A percentile compares a stretch with the other conserved stretches of the same genome.
phyloP scores from a whole-genome alignment of 2,888 invertebrate species.

The Neoitamus cyanurus region DNA sequence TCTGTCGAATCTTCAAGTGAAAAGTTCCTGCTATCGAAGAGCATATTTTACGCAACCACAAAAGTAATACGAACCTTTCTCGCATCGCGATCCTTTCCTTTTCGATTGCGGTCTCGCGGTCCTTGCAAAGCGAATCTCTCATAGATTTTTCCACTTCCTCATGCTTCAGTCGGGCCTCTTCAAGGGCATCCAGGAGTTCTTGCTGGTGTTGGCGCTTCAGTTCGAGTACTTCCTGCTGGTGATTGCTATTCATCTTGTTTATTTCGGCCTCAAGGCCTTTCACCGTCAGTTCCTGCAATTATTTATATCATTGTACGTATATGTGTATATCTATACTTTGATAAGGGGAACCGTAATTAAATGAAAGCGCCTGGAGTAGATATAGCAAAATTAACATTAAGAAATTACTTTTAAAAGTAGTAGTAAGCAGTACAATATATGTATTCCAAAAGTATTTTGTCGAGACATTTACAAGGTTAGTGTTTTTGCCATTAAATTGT shows the following conservation, averaged over 20 bases:
- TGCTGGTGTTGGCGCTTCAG: slow-evolving; percentile 70
- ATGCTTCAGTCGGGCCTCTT: slow-evolving; percentile 73
- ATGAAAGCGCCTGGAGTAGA: no score
- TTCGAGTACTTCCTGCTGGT: slow-evolving; percentile 74
- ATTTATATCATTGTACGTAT: not conserved
- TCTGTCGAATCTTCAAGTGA: slow-evolving; percentile 67
- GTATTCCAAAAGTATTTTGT: no score
- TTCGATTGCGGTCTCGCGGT: slow-evolving; percentile 72
- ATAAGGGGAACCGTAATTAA: no score
- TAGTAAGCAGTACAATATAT: no score
- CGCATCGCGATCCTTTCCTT: slow-evolving; percentile 73
- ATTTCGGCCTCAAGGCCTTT: slow-evolving; percentile 89
- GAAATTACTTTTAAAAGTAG: no score
- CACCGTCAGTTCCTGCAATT: slow-evolving; percentile 79
- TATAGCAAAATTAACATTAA: no score
- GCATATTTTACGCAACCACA: not conserved
- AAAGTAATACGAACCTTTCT: slow-evolving; percentile 65
- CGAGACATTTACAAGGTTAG: no score
- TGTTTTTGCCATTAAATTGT: no score
- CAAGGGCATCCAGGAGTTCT: slow-evolving; percentile 76
- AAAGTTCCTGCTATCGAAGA: not conserved
- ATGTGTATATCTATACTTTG: not conserved
- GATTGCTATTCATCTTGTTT: slow-evolving; percentile 79
- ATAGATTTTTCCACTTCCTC: slow-evolving; percentile 73
- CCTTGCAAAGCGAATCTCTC: slow-evolving; percentile 71